Conservation (phyloP, 2,888 invertebrate genomes). For the Bruchidius siliquastri region DNA sequence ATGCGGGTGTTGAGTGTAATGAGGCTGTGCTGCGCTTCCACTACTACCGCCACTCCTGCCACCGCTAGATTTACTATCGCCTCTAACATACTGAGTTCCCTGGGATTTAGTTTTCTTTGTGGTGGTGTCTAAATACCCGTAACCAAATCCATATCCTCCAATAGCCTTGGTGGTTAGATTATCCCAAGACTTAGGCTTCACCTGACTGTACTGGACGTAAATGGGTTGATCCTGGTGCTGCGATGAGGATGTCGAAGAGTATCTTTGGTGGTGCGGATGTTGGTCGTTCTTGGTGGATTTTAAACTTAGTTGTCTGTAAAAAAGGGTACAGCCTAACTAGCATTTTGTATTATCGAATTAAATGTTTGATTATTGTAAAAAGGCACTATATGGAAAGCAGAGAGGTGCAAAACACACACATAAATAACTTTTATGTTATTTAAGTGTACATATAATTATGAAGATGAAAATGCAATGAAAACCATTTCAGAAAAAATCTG, state of each 20-base stretch:
- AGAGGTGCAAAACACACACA: no score
- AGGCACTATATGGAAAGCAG: no score
- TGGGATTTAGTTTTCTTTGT: slow-evolving; percentile 31
- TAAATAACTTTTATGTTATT: no score
- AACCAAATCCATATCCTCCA: slow-evolving; percentile 83
- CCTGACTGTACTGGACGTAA: slow-evolving; percentile 46
- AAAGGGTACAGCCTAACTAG: background rate
- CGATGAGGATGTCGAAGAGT: slow-evolving; percentile 11
- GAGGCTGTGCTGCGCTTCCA: slow-evolving; percentile 27
- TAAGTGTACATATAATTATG: no score
- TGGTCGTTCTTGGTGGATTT: slow-evolving; percentile 49
- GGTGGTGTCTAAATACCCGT: slow-evolving; percentile 71
- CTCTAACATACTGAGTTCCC: slow-evolving; percentile 9
- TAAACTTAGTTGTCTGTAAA: slow-evolving; percentile 40
- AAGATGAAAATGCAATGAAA: no score
- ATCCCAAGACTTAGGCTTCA: slow-evolving; percentile 86
- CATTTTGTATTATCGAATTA: no score
- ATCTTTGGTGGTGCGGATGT: slow-evolving; percentile 38
- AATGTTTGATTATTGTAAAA: no score
- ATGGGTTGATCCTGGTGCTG: slow-evolving; percentile 42
- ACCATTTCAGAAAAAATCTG: no score
- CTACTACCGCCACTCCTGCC: slow-evolving; percentile 11
- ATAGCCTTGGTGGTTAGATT: slow-evolving; percentile 81
- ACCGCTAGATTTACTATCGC: slow-evolving; percentile 12
- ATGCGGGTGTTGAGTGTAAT: slow-evolving; percentile 50